Base-by-base conservation (phyloP, 2,888 invertebrate species). In the Lithophane semibrunnea region DNA sequence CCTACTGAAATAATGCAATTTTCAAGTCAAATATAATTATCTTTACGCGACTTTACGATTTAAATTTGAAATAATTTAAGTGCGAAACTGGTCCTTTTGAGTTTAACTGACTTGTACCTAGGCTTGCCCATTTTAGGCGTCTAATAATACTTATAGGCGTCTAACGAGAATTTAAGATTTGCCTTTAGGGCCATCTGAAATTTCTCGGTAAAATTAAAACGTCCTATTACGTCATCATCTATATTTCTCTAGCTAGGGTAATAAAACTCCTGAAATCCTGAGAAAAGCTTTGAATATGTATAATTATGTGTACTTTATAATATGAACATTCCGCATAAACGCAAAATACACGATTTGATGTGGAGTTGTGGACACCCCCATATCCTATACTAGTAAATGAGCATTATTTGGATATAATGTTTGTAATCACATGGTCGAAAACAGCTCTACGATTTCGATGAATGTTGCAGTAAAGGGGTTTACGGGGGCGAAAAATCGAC, bases 81-180 rank as follows among this genome's bases (percentile, higher is more conserved):
- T 29, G 69, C 44, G 49, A 76, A 76, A 80, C 58, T 64, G 29
- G 61, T 54, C 12, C 47, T 63, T 42, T 42, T 60, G 37, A 66
- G 44, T 71, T 77, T 64, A 77, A 64, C 60, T 49, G 44, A 49
- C n/a, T 60, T 79, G 75, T 71, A 73, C 65, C 58, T 70, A 29
- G 58, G 52, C 66, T 74, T 58, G 61, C 21, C 77, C 70, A 67
- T 81, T 83, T 80, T 70, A 68, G 70, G 69, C 37, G 21, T 77
- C 75, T 78, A 75, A 79, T 81, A 77, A 75, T 75, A 18, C 73
- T 66, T 78, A 86, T 83, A 81, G 83, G 70, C 44, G 67, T 80
- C 75, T n/a, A 71, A 54, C 42, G 37, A 83, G 70, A 75, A 79
- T 79, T 76, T 68, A 69, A 85, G 71, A 68, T 67, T 54, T 75